phyloP scores from a whole-genome alignment of 2,113 vertebrate species.

The Vulpes vulpes region DNA sequence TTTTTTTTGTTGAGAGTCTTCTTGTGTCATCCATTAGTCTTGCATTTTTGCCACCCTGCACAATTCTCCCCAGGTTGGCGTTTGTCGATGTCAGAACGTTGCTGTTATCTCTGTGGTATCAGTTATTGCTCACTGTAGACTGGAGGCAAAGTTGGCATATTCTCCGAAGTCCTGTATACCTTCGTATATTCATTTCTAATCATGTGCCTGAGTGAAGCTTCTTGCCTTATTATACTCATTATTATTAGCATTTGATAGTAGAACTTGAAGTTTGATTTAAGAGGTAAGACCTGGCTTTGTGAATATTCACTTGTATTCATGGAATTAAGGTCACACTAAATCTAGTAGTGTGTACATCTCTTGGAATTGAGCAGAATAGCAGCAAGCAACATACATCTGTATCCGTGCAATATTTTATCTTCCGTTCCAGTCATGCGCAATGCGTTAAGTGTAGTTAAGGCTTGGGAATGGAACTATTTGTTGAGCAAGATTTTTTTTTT shows the following conservation, averaged over 20 bases:
- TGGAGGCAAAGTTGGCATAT: not conserved
- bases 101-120: not conserved
- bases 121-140: not conserved
- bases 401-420: not conserved
- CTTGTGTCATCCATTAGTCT: not conserved
- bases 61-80: not conserved
- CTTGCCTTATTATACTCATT: not conserved
- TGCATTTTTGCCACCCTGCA: not conserved
- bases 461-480: not conserved
- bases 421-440: not conserved
- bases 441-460: not conserved
- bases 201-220: conserved; percentile 12
- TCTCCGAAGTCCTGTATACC: not conserved
- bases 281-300: not conserved
- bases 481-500: not conserved
- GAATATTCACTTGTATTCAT: conserved; percentile 9
- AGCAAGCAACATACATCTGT: not conserved
- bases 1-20: not conserved
- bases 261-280: conserved; percentile 27
- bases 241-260: not conserved
- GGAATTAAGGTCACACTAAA: not conserved
- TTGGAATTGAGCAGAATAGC: conserved; percentile 10
- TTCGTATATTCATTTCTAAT: not conserved
- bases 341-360: not conserved
- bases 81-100: not conserved